Conservation (phyloP, 2,888 invertebrate species). For the Drosophila paranaensis region DNA sequence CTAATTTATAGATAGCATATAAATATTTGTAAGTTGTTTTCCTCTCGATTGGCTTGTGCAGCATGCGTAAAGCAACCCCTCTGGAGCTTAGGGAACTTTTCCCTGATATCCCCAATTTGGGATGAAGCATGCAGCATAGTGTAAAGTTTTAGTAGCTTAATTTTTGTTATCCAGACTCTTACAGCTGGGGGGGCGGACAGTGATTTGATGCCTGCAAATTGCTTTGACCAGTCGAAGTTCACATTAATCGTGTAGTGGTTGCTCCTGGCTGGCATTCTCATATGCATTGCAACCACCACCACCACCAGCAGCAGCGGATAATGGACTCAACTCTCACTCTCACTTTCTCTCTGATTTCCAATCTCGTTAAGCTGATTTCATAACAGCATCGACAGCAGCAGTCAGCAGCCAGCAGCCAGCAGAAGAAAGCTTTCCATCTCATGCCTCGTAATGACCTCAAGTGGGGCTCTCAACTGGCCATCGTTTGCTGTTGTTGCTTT, state of each 20-base stretch:
- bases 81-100: constrained; percentile 43
- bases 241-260: constrained; percentile 23
- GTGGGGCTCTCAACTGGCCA: constrained; percentile 47
- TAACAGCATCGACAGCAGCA: constrained; percentile 58
- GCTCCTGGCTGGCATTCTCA: constrained; percentile 15
- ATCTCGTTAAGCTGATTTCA: constrained; percentile 79
- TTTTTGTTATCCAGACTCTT: constrained; percentile 33
- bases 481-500: constrained; percentile 63
- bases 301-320: constrained; percentile 18
- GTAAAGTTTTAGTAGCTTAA: constrained; percentile 62
- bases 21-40: constrained; percentile 44
- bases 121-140: constrained; percentile 67
- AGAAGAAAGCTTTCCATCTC: constrained; percentile 15
- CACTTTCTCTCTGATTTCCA: constrained; percentile 64
- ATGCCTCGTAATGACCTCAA: constrained; percentile 53
- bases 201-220: constrained; percentile 76
- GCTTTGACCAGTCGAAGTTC: constrained; percentile 67
- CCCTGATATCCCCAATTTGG: constrained; percentile 62
- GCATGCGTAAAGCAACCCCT: constrained; percentile 46
- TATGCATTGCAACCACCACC: constrained; percentile 48
- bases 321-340: constrained; percentile 24
- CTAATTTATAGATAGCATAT: constrained; percentile 29
- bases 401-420: constrained; percentile 11
- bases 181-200: constrained; percentile 33
- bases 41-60: constrained; percentile 64